Evolutionary conservation across 2,888 invertebrate genomes (phyloP).

Genomic region (Plebejus anna): DNA sequence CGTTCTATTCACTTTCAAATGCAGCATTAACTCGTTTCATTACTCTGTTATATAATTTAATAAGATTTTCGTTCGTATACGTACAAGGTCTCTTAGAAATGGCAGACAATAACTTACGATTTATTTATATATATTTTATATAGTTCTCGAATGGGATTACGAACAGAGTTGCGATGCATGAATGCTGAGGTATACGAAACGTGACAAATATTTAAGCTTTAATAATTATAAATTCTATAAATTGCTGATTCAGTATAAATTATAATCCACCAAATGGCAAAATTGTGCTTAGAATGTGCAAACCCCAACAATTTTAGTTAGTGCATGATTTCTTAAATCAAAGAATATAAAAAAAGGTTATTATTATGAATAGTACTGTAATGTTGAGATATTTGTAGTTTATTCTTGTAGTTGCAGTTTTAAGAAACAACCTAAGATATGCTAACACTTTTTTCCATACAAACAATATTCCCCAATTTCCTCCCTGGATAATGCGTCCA

Average conservation of each 20-base stretch:
- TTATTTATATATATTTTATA: conserved; percentile 24
- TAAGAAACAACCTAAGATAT: too few relatives aligned
- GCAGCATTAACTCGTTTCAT: conserved; percentile 25
- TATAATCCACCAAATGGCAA: neutral
- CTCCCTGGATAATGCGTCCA: too few relatives aligned
- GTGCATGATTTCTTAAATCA: too few relatives aligned
- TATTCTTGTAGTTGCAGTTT: too few relatives aligned
- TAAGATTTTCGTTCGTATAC: conserved; percentile 38
- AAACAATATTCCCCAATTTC: too few relatives aligned
- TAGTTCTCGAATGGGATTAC: neutral
- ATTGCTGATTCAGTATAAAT: neutral
- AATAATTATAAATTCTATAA: neutral
- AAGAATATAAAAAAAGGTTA: too few relatives aligned
- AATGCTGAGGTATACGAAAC: neutral
- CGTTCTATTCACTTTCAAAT: conserved; percentile 30
- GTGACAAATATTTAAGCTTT: neutral
- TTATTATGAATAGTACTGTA: neutral
- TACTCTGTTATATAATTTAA: conserved; percentile 38
- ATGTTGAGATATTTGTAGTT: too few relatives aligned
- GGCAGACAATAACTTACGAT: conserved; percentile 39
- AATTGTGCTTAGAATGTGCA: neutral
- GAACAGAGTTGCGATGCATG: neutral
- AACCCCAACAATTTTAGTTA: neutral
- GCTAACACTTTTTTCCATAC: too few relatives aligned
- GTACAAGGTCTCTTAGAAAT: conserved; percentile 44